phyloP scores from a whole-genome alignment of 2,113 vertebrate genomes.

The Alces alces region DNA sequence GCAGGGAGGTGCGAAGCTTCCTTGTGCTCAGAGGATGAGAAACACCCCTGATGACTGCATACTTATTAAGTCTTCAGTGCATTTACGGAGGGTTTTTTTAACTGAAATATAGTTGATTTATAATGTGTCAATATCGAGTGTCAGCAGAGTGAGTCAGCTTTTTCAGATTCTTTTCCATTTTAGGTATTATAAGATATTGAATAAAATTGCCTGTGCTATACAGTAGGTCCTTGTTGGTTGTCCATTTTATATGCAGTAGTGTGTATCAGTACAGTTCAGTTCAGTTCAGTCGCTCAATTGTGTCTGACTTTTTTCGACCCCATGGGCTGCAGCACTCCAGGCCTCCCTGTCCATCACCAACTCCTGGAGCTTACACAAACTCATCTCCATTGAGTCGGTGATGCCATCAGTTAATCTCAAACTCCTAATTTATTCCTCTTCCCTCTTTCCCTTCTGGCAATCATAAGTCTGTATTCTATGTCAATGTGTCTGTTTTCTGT shows the following conservation, averaged over 20 bases:
- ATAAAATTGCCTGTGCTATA: background rate
- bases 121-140: background rate
- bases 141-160: background rate
- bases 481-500: background rate
- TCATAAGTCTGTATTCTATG: background rate
- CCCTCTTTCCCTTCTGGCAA: background rate
- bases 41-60: background rate
- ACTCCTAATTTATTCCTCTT: background rate
- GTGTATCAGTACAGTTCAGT: background rate
- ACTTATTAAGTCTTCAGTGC: background rate
- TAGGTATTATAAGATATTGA: background rate
- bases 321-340: background rate
- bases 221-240: background rate
- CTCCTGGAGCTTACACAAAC: background rate
- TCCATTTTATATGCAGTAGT: background rate
- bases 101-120: background rate
- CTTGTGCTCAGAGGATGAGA: background rate
- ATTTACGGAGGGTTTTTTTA: background rate
- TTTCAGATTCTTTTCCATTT: background rate
- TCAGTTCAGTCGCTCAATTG: background rate
- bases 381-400: background rate
- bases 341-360: background rate
- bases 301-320: rapidly evolving
- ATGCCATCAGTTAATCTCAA: background rate
- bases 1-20: background rate